Conservation (phyloP, 2,888 invertebrate genomes). For the Syritta pipiens region DNA sequence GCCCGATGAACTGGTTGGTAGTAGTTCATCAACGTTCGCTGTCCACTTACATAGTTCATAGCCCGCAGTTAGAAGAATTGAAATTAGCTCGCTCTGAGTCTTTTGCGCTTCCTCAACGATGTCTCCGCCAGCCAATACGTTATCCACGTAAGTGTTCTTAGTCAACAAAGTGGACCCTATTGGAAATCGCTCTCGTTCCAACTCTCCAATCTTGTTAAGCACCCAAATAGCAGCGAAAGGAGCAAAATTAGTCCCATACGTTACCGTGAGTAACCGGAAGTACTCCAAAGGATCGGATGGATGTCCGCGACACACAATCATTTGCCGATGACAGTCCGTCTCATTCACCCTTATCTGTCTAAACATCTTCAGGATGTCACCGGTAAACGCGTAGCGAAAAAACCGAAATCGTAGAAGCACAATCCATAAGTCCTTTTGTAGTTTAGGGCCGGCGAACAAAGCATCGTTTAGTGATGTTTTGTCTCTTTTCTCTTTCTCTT, state of each 20-base stretch:
- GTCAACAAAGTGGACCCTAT: neutral
- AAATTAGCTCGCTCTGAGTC: neutral
- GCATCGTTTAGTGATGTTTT: conserved; percentile 10
- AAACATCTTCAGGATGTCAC: no score
- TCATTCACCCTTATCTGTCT: neutral
- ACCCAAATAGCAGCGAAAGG: neutral
- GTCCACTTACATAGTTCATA: conserved; percentile 4
- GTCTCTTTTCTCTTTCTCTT: neutral
- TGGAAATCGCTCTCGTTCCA: neutral
- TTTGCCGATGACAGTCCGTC: neutral
- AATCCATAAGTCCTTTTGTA: no score
- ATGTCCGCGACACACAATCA: neutral
- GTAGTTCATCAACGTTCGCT: conserved; percentile 2
- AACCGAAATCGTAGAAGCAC: no score
- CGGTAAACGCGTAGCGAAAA: no score
- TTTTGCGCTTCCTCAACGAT: neutral
- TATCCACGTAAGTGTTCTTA: neutral
- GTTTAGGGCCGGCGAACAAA: no score
- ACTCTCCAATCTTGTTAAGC: neutral
- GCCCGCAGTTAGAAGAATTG: neutral
- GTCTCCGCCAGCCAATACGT: neutral
- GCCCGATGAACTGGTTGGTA: neutral
- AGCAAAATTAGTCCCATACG: neutral
- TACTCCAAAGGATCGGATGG: neutral
- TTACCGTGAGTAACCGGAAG: no score